Base-by-base conservation (phyloP, 2,888 invertebrate genomes). In the Cybosia mesomella region DNA sequence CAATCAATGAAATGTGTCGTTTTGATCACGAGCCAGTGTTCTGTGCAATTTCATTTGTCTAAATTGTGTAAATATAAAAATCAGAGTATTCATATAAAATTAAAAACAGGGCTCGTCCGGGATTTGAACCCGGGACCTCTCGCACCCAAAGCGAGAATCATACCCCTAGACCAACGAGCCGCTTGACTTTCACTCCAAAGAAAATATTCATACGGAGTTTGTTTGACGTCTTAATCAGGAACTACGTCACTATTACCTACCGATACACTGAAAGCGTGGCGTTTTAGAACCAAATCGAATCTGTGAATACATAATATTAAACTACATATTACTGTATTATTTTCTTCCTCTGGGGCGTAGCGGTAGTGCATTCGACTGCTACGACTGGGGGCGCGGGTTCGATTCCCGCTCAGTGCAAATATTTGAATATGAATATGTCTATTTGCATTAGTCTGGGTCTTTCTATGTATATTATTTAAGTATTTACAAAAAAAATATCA, bases 61-160 rank as follows among this genome's bases (percentile, higher is more conserved):
- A n/a, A n/a, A n/a, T n/a, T n/a, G n/a, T n/a, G n/a, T n/a, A n/a
- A n/a, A n/a, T n/a, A n/a, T n/a, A n/a, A n/a, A n/a, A 10, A 13
- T 10, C 11, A 36, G 8, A 13, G 10, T 1, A 2, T 13, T 1
- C 0, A 43, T 13, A 49, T n/a, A n/a, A 39, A 59, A 54, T 15
- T 28, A 77, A 83, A 85, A 85, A 71, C 24, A 76, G 89, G 90
- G 90, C 91, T 88, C 91, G 91, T 89, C 91, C 91, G 90, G 91
- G 91, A 92, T 91, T 92, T 91, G 91, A 92, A 92, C 91, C 92
- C 91, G 91, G 90, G 90, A 91, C 92, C 91, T 91, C 91, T 91
- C 92, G 89, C 91, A 92, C 91, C 92, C 91, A 85, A 90, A 91
- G 89, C 89, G 88, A 89, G 86, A 90, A 90, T 91, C 90, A 91